Conservation (phyloP, 1,140 invertebrate genomes). For the Bradynema listronoti region DNA sequence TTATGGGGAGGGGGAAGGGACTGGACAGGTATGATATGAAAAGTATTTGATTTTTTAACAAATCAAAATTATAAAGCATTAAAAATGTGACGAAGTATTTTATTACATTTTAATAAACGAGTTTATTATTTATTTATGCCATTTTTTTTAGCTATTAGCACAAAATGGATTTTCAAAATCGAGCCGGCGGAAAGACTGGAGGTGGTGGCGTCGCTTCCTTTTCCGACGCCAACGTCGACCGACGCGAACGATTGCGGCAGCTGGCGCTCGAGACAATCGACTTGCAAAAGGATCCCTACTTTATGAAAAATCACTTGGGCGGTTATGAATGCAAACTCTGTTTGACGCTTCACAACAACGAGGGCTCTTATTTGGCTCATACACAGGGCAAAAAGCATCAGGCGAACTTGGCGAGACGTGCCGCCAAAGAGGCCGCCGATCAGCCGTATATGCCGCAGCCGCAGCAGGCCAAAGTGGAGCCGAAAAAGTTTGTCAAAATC, state of each 20-base stretch:
- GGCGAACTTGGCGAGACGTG: constrained; percentile 89
- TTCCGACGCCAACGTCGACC: constrained; percentile 90
- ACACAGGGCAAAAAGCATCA: constrained; percentile 99
- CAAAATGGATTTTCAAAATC: constrained; percentile 89
- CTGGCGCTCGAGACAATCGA: constrained; percentile 97
- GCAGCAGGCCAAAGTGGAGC: constrained; percentile 45
- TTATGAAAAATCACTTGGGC: constrained; percentile 97
- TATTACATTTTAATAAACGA: too few relatives aligned
- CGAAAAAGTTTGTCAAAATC: constrained; percentile 98
- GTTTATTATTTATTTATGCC: too few relatives aligned
- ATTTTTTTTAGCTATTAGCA: constrained; percentile 1
- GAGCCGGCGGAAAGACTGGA: constrained; percentile 95
- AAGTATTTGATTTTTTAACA: too few relatives aligned
- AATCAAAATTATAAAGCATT: too few relatives aligned
- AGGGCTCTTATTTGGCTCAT: constrained; percentile 96
- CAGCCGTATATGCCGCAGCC: constrained; percentile 65
- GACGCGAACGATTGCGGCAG: constrained; percentile 86
- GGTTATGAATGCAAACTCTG: constrained; percentile 99
- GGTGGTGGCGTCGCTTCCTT: constrained; percentile 93
- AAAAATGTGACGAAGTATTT: too few relatives aligned
- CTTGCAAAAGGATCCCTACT: constrained; percentile 95
- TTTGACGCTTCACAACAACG: constrained; percentile 96
- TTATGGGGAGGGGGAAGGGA: too few relatives aligned
- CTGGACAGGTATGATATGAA: too few relatives aligned
- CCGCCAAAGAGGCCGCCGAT: constrained; percentile 97